Evolutionary conservation across 2,888 invertebrate species (phyloP).

Genomic region (Zelleria hepariella): DNA sequence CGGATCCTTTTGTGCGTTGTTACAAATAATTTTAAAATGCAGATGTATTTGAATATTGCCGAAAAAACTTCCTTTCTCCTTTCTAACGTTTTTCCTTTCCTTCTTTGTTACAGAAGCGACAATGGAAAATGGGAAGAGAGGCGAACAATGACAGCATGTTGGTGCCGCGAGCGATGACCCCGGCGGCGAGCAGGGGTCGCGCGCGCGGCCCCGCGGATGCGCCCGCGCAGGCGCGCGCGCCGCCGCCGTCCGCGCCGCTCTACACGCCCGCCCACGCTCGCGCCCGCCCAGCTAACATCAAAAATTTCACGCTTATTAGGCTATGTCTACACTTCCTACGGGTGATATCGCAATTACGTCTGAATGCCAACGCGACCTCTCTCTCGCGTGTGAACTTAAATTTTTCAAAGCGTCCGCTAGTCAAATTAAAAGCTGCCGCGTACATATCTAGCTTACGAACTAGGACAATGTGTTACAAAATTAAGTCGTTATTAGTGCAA

Average conservation of each 20-base stretch:
- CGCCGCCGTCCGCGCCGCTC: slow-evolving; percentile 7
- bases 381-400: slow-evolving; percentile 48
- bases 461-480: slow-evolving; percentile 53
- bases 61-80: neutral
- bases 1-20: neutral
- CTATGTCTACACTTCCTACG: slow-evolving; percentile 58
- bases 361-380: slow-evolving; percentile 29
- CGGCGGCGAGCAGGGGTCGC: slow-evolving; percentile 27
- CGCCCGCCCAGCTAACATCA: slow-evolving; percentile 33
- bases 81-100: slow-evolving; percentile 18
- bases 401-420: slow-evolving; percentile 67
- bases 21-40: neutral
- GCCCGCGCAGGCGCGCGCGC: neutral
- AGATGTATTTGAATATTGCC: neutral
- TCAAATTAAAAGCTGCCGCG: slow-evolving; percentile 57
- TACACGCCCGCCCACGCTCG: slow-evolving; percentile 28
- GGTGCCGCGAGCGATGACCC: slow-evolving; percentile 65
- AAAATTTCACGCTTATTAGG: slow-evolving; percentile 63
- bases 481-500: slow-evolving; percentile 59
- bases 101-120: slow-evolving; percentile 59
- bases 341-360: slow-evolving; percentile 44
- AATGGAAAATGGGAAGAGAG: slow-evolving; percentile 61
- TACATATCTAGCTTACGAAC: slow-evolving; percentile 53
- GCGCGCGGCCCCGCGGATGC: slow-evolving; percentile 27
- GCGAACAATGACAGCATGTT: slow-evolving; percentile 65